phyloP scores from a whole-genome alignment of 2,797 vertebrate species.

The Dallia pectoralis region DNA sequence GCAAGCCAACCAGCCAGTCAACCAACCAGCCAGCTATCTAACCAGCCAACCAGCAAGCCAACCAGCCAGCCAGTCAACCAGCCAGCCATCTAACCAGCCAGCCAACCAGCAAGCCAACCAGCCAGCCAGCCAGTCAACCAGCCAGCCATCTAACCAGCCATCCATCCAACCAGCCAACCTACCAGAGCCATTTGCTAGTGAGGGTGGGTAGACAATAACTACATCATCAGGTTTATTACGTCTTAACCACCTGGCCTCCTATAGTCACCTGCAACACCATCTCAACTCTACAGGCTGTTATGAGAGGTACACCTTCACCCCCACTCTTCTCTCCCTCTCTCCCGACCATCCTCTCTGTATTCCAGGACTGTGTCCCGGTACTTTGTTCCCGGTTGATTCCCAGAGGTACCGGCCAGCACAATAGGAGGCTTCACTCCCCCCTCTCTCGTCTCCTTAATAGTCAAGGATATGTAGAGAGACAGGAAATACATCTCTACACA shows the following conservation, averaged over 20 bases:
- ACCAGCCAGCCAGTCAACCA: too few relatives aligned
- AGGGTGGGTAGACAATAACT: conserved; percentile 63
- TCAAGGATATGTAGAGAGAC: conserved; percentile 56
- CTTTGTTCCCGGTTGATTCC: conserved; percentile 72
- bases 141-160: too few relatives aligned
- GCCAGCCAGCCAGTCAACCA: conserved; percentile 31
- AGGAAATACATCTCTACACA: conserved; percentile 27
- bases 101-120: conserved; percentile 36
- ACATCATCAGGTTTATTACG: too few relatives aligned
- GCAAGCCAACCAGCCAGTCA: conserved; percentile 39
- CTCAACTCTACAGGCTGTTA: conserved; percentile 9
- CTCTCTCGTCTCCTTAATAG: conserved; percentile 43
- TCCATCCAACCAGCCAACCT: conserved; percentile 33
- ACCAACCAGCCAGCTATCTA: too few relatives aligned
- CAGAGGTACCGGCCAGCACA: conserved; percentile 53
- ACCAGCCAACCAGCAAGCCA: conserved; percentile 36
- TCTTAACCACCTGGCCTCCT: background rate
- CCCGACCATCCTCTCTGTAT: conserved; percentile 21
- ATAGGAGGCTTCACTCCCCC: conserved; percentile 18
- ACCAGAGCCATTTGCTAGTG: conserved; percentile 89
- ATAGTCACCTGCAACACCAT: conserved; percentile 24
- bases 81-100: too few relatives aligned
- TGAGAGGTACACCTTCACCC: conserved; percentile 51
- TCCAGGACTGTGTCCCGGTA: conserved; percentile 38
- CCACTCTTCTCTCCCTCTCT: conserved; percentile 13